Evolutionary conservation across 2,888 invertebrate genomes (phyloP).

Genomic region (Julus scandinavius): DNA sequence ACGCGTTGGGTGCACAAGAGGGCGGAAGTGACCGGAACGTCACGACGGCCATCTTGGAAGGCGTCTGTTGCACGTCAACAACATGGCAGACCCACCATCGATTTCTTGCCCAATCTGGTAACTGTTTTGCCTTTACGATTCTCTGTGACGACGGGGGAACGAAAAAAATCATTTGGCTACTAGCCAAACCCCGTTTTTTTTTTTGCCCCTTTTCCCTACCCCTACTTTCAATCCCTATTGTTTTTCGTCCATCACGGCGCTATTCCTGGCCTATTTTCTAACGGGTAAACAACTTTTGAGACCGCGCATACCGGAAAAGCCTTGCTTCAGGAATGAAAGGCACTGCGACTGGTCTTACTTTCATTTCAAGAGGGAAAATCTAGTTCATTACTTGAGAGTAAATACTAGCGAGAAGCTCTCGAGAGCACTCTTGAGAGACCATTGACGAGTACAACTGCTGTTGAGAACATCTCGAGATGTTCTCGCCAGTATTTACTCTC

Average conservation of each 20-base stretch:
- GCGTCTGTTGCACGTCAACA: not conserved
- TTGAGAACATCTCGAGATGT: too few species aligned
- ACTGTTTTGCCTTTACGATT: not conserved
- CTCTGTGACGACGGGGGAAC: not conserved
- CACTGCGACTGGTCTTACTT: too few species aligned
- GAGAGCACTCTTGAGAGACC: too few species aligned
- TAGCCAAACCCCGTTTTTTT: not conserved
- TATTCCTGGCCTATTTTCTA: slow-evolving; percentile 28
- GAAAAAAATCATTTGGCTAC: not conserved
- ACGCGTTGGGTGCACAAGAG: not conserved
- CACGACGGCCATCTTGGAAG: not conserved
- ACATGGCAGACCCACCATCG: not conserved
- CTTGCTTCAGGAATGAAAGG: not conserved
- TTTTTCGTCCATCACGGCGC: not conserved
- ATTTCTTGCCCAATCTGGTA: not conserved
- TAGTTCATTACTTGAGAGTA: too few species aligned
- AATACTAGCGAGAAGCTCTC: too few species aligned
- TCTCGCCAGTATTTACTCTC: too few species aligned
- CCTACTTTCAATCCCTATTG: not conserved
- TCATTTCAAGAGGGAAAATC: not conserved
- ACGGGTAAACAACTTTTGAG: not conserved
- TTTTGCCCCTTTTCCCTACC: not conserved
- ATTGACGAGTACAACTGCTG: too few species aligned
- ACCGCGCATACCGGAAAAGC: slow-evolving; percentile 7
- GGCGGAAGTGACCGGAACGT: not conserved